Percentiles rank a stretch among this genome's conserved stretches.
phyloP scores from a whole-genome alignment of 2,113 vertebrate species.

The Cynocephalus volans region DNA sequence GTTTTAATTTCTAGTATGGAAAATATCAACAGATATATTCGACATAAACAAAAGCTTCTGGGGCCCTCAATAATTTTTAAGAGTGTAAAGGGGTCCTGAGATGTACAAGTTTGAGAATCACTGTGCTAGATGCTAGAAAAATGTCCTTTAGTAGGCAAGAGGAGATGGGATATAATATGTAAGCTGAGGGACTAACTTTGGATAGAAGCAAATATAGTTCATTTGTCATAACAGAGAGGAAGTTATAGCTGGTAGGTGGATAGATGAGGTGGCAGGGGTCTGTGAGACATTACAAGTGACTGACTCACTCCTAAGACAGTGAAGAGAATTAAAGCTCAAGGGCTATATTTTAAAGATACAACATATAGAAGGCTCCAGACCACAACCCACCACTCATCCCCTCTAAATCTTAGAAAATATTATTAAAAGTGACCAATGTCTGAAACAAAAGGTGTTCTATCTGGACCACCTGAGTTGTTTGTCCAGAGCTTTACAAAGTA shows the following conservation, averaged over 20 bases:
- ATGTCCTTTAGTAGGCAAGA: neutral
- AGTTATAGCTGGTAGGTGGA: neutral
- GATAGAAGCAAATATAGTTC: neutral
- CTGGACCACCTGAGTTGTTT: neutral
- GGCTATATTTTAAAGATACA: constrained; percentile 38
- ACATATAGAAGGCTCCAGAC: neutral
- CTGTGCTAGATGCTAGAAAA: constrained; percentile 10
- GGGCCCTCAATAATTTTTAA: constrained; percentile 46
- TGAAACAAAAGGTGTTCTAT: constrained; percentile 23
- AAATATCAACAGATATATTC: constrained; percentile 3
- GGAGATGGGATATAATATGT: neutral
- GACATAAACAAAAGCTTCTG: constrained; percentile 54
- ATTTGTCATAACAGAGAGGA: neutral
- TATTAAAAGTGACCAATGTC: neutral
- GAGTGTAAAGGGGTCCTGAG: constrained; percentile 16
- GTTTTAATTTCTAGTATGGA: constrained; percentile 46
- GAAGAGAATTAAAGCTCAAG: neutral
- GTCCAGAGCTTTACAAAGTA: constrained; percentile 18
- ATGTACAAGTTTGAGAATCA: constrained; percentile 13
- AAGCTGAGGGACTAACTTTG: neutral
- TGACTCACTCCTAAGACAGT: neutral
- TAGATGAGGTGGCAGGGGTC: neutral
- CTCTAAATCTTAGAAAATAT: constrained; percentile 47
- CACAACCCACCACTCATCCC: neutral
- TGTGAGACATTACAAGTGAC: neutral